Evolutionary conservation across 1,140 invertebrate genomes (phyloP), one percentile per base, ranked within the genome.

Genomic region (Heliconius himera): DNA sequence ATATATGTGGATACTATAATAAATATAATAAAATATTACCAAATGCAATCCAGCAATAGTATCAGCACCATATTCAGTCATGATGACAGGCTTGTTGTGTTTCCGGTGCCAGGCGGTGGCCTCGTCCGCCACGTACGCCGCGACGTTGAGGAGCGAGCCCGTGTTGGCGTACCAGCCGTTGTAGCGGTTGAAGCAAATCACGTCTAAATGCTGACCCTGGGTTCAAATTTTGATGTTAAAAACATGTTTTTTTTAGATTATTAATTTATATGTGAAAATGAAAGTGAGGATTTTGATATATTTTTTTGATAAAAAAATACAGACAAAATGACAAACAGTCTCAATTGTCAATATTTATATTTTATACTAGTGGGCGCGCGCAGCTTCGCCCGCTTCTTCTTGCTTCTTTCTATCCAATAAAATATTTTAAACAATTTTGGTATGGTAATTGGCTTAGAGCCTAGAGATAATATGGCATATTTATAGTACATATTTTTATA

Each of bases 61-160:
- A 88, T 99, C 99, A 2, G 98, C 98, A 13, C 99, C 99, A 92
- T 99, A 99, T 91, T 99, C 99, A 1, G 97, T 97, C 95, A 99
- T 97, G 76, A 99, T 96, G 41, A 99, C 96, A 0, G 99, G 98
- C 89, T 99, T 99, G 79, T 98, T 96, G 90, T 97, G 97, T 83
- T 96, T 97, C 16, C 96, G 95, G 88, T 97, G 95, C 98, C 98
- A 99, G 8, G 95, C 94, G n/a, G 94, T 95, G n/a, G 98, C 97
- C 91, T 99, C 98, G 36, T 96, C 95, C 36, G 96, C 93, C 1
- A 99, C 96, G 80, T 97, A 96, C 3, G 91, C 85, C 1, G 96
- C 95, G 41, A 99, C 98, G 88, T 97, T 96, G 82, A 98, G 96
- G 26, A 97, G 87, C 75, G 96, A 96, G 0, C 98, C 99, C 0